Evolutionary conservation across 1,140 invertebrate genomes (phyloP).

Genomic region (Danaus melanippus): DNA sequence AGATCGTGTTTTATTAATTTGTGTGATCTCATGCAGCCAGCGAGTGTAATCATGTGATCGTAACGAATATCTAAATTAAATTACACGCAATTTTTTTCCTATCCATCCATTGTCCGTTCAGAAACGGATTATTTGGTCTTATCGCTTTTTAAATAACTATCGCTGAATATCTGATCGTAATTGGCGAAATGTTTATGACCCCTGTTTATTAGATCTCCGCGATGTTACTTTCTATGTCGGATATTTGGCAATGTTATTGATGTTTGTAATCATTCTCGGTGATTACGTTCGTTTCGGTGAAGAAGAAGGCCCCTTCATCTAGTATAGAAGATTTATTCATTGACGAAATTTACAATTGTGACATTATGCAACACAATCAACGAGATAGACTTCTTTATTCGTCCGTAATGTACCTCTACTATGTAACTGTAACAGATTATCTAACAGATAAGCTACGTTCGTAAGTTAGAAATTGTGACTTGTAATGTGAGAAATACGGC

Average conservation of each 20-base stretch:
- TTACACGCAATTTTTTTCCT: slow-evolving; percentile 48
- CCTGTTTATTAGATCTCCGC: slow-evolving; percentile 33
- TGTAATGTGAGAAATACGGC: too few relatives aligned
- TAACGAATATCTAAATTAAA: slow-evolving; percentile 34
- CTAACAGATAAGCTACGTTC: too few relatives aligned
- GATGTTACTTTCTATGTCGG: slow-evolving; percentile 42
- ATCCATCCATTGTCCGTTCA: slow-evolving; percentile 47
- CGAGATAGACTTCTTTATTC: too few relatives aligned
- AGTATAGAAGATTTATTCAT: too few relatives aligned
- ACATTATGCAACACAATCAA: too few relatives aligned
- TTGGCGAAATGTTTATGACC: slow-evolving; percentile 46
- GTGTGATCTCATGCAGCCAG: slow-evolving; percentile 19
- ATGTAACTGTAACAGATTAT: too few relatives aligned
- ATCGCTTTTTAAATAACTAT: slow-evolving; percentile 54
- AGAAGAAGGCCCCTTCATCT: too few relatives aligned
- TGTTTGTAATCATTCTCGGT: background rate
- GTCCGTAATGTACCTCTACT: too few relatives aligned
- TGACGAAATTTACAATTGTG: too few relatives aligned
- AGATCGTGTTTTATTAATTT: slow-evolving; percentile 11
- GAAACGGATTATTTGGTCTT: slow-evolving; percentile 39
- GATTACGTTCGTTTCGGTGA: too few relatives aligned
- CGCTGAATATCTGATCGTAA: slow-evolving; percentile 39
- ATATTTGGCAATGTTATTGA: slow-evolving; percentile 19
- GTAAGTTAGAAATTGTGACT: too few relatives aligned
- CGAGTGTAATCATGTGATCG: slow-evolving; percentile 41